Conservation (phyloP, 2,113 vertebrate genomes). For the Cephalopterus ornatus region DNA sequence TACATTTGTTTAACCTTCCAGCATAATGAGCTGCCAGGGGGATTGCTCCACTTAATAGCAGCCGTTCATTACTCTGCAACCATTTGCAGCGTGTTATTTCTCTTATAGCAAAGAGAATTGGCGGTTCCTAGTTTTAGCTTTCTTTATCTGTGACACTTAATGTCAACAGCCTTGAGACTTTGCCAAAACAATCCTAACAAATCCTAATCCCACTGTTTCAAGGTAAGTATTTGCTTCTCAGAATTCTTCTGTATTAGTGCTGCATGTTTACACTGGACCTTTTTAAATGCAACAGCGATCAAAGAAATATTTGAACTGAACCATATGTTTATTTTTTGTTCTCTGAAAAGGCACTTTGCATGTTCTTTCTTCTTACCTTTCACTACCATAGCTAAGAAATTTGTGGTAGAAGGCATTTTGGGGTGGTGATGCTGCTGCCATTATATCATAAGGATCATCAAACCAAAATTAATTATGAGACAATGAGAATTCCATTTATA, state of each 20-base stretch:
- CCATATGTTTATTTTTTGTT: constrained; percentile 13
- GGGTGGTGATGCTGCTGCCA: constrained; percentile 27
- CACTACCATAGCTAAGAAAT: constrained; percentile 10
- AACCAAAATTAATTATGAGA: constrained; percentile 44
- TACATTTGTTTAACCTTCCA: constrained; percentile 70
- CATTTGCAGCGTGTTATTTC: constrained; percentile 60
- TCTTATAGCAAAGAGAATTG: constrained; percentile 58
- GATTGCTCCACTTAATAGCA: constrained; percentile 69
- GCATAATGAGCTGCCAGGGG: constrained; percentile 69
- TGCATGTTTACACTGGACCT: constrained; percentile 65
- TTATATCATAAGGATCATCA: constrained; percentile 17
- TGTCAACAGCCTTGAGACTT: constrained; percentile 64
- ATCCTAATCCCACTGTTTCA: constrained; percentile 59
- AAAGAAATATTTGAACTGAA: constrained; percentile 31
- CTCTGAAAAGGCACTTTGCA: constrained; percentile 49
- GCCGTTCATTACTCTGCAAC: constrained; percentile 66
- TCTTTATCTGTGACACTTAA: constrained; percentile 54
- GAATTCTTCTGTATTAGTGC: constrained; percentile 62
- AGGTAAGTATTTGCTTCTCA: constrained; percentile 69
- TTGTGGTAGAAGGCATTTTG: constrained; percentile 8
- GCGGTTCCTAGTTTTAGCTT: constrained; percentile 36
- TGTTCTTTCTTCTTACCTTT: constrained; percentile 37
- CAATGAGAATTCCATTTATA: constrained; percentile 24
- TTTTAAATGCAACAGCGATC: constrained; percentile 44
- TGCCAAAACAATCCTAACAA: constrained; percentile 66